These are phyloP conservation scores for Sander vitreus DNA, from an alignment of 2,113 vertebrate species.

Conservation along the genomic window DNA sequence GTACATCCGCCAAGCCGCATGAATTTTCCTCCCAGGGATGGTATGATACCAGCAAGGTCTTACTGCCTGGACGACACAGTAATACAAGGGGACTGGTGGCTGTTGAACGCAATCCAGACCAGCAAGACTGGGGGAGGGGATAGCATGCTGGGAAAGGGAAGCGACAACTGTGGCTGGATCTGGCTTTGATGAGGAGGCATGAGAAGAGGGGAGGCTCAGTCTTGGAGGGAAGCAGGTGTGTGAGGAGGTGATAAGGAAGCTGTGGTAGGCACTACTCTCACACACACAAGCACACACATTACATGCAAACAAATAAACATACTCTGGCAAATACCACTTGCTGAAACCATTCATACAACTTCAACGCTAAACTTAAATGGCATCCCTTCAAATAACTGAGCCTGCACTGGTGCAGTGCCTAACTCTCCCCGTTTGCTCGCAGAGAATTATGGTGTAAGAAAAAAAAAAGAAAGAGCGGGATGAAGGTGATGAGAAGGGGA, in stretches of 20 bases:
- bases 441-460: conserved; percentile 35
- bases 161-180: conserved; percentile 75
- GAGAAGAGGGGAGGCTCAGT: conserved; percentile 65
- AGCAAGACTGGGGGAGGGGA: conserved; percentile 49
- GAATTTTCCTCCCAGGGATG: conserved; percentile 54
- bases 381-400: conserved; percentile 61
- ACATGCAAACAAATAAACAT: conserved; percentile 53
- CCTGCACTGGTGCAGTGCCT: conserved; percentile 19
- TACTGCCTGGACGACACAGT: conserved; percentile 60
- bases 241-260: conserved; percentile 79
- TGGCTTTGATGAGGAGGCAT: conserved; percentile 81
- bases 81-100: conserved; percentile 53
- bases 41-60: conserved; percentile 64
- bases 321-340: conserved; percentile 51
- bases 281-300: conserved; percentile 13
- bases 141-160: conserved; percentile 54
- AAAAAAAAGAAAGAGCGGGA: conserved; percentile 26
- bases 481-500: conserved; percentile 38
- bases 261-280: conserved; percentile 46
- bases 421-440: conserved; percentile 13
- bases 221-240: conserved; percentile 83
- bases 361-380: conserved; percentile 61
- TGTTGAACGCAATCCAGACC: conserved; percentile 69
- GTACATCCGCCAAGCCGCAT: conserved; percentile 40
- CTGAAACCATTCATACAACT: conserved; percentile 64